phyloP scores from a whole-genome alignment of 2,797 vertebrate genomes.

The Acanthiza pusilla region DNA sequence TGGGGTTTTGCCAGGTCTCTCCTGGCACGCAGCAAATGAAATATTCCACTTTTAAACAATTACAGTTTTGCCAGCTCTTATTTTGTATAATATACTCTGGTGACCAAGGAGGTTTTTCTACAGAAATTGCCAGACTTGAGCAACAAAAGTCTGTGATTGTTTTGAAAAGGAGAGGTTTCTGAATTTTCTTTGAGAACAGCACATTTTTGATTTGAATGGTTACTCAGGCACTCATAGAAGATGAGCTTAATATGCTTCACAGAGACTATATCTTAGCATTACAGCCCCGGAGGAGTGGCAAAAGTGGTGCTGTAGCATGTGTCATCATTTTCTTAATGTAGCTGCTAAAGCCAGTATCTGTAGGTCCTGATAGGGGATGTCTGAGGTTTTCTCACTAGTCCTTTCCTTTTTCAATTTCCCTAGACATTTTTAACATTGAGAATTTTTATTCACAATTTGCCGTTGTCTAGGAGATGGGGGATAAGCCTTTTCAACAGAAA shows the following conservation, averaged over 20 bases:
- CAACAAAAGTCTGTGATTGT: neutral
- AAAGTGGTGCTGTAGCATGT: neutral
- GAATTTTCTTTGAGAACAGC: neutral
- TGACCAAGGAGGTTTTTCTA: neutral
- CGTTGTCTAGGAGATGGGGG: neutral
- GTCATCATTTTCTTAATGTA: neutral
- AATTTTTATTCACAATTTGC: neutral
- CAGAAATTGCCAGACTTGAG: neutral
- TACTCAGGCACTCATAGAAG: neutral
- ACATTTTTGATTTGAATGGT: neutral
- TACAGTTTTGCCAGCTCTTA: neutral
- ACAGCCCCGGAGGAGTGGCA: neutral
- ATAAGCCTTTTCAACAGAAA: neutral
- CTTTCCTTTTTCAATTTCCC: neutral
- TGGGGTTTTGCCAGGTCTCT: neutral
- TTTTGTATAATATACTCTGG: neutral
- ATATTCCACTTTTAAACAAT: neutral
- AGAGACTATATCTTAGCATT: neutral
- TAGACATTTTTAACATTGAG: neutral
- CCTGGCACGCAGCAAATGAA: neutral
- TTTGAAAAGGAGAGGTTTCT: neutral
- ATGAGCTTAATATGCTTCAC: neutral
- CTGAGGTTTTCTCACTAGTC: neutral
- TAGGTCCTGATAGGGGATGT: neutral
- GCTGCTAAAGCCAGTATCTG: neutral